phyloP scores from a whole-genome alignment of 2,113 vertebrate genomes.

The Plectropomus leopardus region DNA sequence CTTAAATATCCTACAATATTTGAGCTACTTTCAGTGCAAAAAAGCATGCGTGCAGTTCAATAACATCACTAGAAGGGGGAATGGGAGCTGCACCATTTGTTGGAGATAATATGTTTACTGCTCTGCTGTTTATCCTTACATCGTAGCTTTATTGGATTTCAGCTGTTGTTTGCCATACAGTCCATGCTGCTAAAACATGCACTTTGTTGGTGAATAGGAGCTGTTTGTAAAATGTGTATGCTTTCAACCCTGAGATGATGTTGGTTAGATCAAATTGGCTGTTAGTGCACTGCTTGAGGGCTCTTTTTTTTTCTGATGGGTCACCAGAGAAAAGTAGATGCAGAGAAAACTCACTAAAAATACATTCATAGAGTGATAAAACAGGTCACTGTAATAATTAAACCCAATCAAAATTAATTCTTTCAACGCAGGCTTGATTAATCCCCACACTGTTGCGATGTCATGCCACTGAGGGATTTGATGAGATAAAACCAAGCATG shows the following conservation, averaged over 20 bases:
- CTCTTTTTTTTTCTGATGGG: background rate
- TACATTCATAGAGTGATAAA: slow-evolving; percentile 20
- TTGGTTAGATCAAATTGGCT: slow-evolving; percentile 23
- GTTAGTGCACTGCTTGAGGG: background rate
- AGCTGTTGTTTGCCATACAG: slow-evolving; percentile 41
- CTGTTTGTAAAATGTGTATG: slow-evolving; percentile 12
- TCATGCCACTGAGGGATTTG: slow-evolving; percentile 20
- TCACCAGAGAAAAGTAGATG: slow-evolving; percentile 28
- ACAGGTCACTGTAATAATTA: slow-evolving; percentile 21
- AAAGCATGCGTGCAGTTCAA: background rate
- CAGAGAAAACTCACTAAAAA: slow-evolving; percentile 1
- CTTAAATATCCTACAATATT: background rate
- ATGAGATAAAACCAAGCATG: slow-evolving; percentile 39
- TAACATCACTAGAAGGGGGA: slow-evolving; percentile 12
- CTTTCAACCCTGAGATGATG: slow-evolving; percentile 8
- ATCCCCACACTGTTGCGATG: slow-evolving; percentile 21
- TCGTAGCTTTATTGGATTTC: slow-evolving; percentile 46
- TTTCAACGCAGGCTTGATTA: slow-evolving; percentile 37
- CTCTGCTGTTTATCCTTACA: slow-evolving; percentile 26
- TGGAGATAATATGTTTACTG: slow-evolving; percentile 34
- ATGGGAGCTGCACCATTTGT: slow-evolving; percentile 15
- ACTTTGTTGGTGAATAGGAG: slow-evolving; percentile 35
- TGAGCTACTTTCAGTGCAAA: background rate
- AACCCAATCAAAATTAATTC: slow-evolving; percentile 42
- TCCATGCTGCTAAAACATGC: slow-evolving; percentile 26